phyloP scores from a whole-genome alignment of 2,797 vertebrate genomes.

The Chromobotia macracanthus region DNA sequence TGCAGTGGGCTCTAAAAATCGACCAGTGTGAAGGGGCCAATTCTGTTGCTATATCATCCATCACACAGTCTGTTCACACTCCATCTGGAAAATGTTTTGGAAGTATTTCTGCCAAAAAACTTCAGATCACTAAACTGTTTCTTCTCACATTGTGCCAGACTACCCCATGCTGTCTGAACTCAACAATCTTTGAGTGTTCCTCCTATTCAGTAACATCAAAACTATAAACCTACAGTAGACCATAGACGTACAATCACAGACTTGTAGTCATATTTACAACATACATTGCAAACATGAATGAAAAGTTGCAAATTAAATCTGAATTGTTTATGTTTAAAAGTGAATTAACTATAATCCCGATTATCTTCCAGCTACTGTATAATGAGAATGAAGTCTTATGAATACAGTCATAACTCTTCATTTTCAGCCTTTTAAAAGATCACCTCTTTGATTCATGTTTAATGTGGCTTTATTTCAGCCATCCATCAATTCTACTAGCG shows the following conservation, averaged over 20 bases:
- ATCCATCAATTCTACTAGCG: too few species aligned
- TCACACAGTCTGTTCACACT: slow-evolving; percentile 22
- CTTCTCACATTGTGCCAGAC: slow-evolving; percentile 17
- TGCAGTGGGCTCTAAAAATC: neutral
- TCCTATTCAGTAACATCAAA: neutral
- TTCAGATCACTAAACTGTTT: slow-evolving; percentile 22
- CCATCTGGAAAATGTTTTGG: slow-evolving; percentile 37
- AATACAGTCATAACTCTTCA: too few species aligned
- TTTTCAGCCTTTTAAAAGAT: too few species aligned
- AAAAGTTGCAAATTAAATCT: neutral
- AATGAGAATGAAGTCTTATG: too few species aligned
- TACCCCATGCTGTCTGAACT: slow-evolving; percentile 20
- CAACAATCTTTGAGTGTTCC: neutral
- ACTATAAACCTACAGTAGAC: neutral
- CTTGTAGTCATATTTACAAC: neutral
- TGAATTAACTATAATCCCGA: neutral
- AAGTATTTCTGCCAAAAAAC: slow-evolving; percentile 5
- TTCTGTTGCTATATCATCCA: neutral
- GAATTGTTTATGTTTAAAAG: neutral
- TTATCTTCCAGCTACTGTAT: neutral
- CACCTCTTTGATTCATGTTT: too few species aligned
- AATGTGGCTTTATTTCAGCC: too few species aligned
- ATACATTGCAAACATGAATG: neutral
- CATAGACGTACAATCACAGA: neutral
- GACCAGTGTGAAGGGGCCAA: neutral